These are phyloP conservation scores for Recurvirostra avosetta DNA, from an alignment of 2,113 vertebrate species.

Conservation along the genomic window DNA sequence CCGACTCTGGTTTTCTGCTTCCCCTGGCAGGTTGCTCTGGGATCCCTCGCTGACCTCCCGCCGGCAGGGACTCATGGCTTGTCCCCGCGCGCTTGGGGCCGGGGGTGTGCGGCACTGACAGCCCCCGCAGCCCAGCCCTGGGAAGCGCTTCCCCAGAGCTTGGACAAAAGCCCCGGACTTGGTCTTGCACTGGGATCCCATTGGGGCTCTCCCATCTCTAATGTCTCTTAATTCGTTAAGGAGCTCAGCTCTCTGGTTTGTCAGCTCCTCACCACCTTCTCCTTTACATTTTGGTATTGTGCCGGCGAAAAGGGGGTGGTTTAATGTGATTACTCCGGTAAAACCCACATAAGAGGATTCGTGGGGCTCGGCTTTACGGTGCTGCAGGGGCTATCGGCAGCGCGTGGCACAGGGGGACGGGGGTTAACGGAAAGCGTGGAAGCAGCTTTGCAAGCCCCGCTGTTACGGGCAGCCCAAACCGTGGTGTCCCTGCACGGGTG, in stretches of 20 bases:
- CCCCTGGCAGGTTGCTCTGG: background rate
- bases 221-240: background rate
- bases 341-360: constrained; percentile 44
- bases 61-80: accelerated
- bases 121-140: background rate
- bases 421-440: accelerated
- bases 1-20: accelerated
- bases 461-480: background rate
- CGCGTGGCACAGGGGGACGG: accelerated
- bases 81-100: accelerated
- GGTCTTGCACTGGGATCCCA: background rate
- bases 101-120: accelerated
- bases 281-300: background rate
- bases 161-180: accelerated
- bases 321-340: background rate
- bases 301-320: background rate
- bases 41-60: accelerated
- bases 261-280: background rate
- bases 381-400: background rate
- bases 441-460: background rate
- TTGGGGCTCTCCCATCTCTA: background rate
- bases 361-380: background rate
- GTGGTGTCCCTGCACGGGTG: background rate
- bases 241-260: background rate
- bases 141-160: accelerated